These are phyloP conservation scores for Drosophila multiciliata DNA, from an alignment of 2,888 invertebrate genomes.

Conservation along the genomic window DNA sequence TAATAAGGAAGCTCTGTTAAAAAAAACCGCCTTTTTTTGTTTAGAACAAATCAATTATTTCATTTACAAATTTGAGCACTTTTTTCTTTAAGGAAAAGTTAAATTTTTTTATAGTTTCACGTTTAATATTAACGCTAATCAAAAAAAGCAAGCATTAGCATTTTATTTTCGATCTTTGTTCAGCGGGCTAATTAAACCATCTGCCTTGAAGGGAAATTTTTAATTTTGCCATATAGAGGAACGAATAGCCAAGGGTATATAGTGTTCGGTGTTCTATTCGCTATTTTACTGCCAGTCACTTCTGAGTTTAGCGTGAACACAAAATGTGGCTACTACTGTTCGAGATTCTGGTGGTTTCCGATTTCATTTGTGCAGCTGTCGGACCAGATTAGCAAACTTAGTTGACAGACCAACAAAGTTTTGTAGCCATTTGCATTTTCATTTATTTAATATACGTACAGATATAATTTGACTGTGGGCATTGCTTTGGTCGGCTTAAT, in stretches of 20 bases:
- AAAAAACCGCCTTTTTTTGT: not conserved
- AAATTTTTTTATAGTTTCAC: not conserved
- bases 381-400: constrained; percentile 62
- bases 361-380: constrained; percentile 54
- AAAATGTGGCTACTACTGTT: not conserved
- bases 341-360: not conserved
- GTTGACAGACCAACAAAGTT: constrained; percentile 53
- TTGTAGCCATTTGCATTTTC: constrained; percentile 57
- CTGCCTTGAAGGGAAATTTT: not conserved
- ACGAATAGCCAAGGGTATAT: not conserved
- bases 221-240: not conserved
- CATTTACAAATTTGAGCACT: not conserved
- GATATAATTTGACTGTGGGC: constrained; percentile 46
- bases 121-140: not conserved
- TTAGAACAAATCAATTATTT: not conserved
- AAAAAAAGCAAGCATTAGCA: not conserved
- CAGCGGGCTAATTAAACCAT: not conserved
- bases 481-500: constrained; percentile 53
- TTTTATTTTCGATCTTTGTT: not conserved
- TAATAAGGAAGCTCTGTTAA: not conserved
- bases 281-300: not conserved
- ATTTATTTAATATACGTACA: constrained; percentile 48
- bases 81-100: not conserved
- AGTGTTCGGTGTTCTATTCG: not conserved
- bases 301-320: not conserved